A percentile compares a stretch with the other conserved stretches of the same genome.
Conservation (phyloP, 2,113 vertebrate genomes). For the Pelecanoides urinatrix region DNA sequence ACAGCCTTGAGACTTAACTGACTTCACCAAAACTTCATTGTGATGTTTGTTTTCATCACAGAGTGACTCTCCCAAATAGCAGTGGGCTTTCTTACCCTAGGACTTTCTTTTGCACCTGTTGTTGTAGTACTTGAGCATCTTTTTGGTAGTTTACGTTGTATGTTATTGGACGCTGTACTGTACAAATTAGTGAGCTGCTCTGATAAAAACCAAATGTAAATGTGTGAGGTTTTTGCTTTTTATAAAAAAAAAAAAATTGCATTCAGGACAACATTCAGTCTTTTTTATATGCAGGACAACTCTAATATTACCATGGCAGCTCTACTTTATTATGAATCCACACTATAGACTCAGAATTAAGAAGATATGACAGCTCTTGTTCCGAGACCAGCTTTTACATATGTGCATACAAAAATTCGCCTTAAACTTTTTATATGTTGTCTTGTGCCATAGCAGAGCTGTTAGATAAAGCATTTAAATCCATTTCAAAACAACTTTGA, state of each 20-base stretch:
- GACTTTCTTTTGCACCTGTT: neutral
- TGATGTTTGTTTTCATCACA: neutral
- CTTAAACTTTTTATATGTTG: slow-evolving; percentile 43
- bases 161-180: slow-evolving; percentile 17
- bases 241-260: neutral
- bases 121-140: slow-evolving; percentile 10
- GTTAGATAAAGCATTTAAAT: neutral
- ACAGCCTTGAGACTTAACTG: slow-evolving; percentile 38
- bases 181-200: slow-evolving; percentile 44
- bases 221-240: neutral
- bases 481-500: neutral
- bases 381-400: neutral
- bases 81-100: neutral
- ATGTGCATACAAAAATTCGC: slow-evolving; percentile 14
- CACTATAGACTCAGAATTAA: neutral
- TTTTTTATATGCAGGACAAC: neutral
- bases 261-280: neutral
- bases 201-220: slow-evolving; percentile 25
- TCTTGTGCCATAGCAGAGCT: slow-evolving; percentile 13
- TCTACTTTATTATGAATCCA: slow-evolving; percentile 13
- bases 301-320: slow-evolving; percentile 15
- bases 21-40: slow-evolving; percentile 32
- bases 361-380: neutral
- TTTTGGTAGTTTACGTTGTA: slow-evolving; percentile 1
- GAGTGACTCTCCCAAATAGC: neutral